Conservation (phyloP, 1,140 invertebrate genomes). For the Lepidurus packardi region DNA sequence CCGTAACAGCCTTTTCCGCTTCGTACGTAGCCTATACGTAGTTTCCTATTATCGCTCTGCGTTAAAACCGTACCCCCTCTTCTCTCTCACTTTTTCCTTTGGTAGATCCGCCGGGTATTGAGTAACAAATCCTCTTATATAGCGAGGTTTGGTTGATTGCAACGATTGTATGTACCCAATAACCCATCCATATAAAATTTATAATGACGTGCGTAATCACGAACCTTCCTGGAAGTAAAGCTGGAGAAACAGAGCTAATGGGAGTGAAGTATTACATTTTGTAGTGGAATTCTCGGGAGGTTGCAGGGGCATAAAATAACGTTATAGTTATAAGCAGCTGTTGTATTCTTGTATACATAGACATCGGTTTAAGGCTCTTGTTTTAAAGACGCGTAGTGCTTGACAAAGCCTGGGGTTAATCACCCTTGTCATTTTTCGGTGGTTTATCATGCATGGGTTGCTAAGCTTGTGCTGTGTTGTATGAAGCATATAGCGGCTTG, state of each 20-base stretch:
- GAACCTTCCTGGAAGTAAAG: too few relatives aligned
- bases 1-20: slow-evolving; percentile 8
- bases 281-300: too few relatives aligned
- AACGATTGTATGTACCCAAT: neutral
- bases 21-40: neutral
- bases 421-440: slow-evolving; percentile 13
- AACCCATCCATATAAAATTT: neutral
- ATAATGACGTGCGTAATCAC: neutral
- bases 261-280: too few relatives aligned
- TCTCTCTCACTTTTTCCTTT: too few relatives aligned
- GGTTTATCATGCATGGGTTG: slow-evolving; percentile 5
- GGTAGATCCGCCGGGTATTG: neutral
- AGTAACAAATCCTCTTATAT: too few relatives aligned
- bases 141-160: neutral
- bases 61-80: too few relatives aligned
- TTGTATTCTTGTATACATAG: neutral
- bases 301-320: too few relatives aligned
- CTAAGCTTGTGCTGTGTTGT: neutral
- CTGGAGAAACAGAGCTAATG: too few relatives aligned
- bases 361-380: neutral
- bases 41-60: neutral
- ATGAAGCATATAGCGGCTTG: neutral
- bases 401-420: neutral
- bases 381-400: neutral
- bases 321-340: neutral